phyloP scores from a whole-genome alignment of 2,888 invertebrate genomes.

The Dryadula phaetusa region DNA sequence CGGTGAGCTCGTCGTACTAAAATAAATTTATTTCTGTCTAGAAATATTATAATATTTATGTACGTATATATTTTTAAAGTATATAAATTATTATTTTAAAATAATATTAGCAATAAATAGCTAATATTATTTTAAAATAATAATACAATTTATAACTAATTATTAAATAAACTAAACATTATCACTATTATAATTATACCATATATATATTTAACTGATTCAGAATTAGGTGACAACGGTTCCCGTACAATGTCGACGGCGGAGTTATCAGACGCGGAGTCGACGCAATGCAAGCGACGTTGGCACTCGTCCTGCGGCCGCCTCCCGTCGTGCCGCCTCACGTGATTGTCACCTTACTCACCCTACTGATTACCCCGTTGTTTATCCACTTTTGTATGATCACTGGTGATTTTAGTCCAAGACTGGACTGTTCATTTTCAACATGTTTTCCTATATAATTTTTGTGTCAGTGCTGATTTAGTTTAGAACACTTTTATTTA shows the following conservation, averaged over 20 bases:
- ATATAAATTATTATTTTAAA: too few relatives aligned
- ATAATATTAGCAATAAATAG: too few relatives aligned
- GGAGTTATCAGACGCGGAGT: constrained; percentile 74
- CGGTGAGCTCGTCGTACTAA: not conserved
- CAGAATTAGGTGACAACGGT: constrained; percentile 72
- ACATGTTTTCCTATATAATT: not conserved
- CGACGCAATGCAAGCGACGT: constrained; percentile 69
- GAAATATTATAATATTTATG: not conserved
- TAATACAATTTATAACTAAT: too few relatives aligned
- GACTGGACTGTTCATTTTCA: not conserved
- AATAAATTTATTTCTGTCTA: too few relatives aligned
- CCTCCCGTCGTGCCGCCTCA: constrained; percentile 74
- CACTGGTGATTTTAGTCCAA: constrained; percentile 13
- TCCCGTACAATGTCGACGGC: constrained; percentile 78
- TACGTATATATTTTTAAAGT: too few relatives aligned
- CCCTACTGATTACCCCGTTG: not conserved
- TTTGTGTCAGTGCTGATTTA: not conserved
- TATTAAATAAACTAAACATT: too few relatives aligned
- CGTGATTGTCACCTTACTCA: constrained; percentile 56
- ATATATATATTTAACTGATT: not conserved
- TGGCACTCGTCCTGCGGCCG: constrained; percentile 81
- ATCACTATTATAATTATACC: too few relatives aligned
- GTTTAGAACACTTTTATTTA: not conserved
- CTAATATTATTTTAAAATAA: too few relatives aligned
- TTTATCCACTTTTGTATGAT: not conserved